phyloP scores from a whole-genome alignment of 2,797 vertebrate species.

The Thunnus albacares region DNA sequence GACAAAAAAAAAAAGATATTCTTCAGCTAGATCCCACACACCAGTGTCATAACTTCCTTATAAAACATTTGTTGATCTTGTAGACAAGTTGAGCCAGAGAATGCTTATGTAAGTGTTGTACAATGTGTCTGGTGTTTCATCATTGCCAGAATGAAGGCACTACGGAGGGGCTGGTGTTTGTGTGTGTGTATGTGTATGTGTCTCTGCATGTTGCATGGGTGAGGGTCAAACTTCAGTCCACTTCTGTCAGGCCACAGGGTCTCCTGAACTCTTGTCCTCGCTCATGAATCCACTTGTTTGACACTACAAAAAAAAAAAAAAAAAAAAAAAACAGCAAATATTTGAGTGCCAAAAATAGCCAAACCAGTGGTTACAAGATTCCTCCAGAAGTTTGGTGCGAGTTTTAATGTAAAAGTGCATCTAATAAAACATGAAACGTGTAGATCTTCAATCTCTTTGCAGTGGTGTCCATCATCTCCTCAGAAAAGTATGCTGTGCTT shows the following conservation, averaged over 20 bases:
- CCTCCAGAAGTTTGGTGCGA: background rate
- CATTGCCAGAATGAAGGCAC: slow-evolving; percentile 38
- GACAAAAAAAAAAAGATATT: background rate
- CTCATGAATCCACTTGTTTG: slow-evolving; percentile 99
- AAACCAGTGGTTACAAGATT: background rate
- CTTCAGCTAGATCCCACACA: background rate
- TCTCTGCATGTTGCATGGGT: background rate
- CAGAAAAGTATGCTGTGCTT: background rate
- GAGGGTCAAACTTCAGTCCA: slow-evolving; percentile 86
- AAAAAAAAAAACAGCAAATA: slow-evolving; percentile 30
- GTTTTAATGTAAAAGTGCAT: background rate
- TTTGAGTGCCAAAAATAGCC: background rate
- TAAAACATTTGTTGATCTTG: background rate
- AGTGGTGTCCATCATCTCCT: background rate
- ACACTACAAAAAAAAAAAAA: slow-evolving; percentile 88
- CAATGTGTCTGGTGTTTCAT: slow-evolving; percentile 2
- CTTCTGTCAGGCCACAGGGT: slow-evolving; percentile 95
- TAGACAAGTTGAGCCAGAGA: background rate
- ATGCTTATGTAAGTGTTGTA: slow-evolving; percentile 2
- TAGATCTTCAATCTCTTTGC: background rate
- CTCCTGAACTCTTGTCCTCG: slow-evolving; percentile 98
- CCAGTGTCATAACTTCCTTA: background rate
- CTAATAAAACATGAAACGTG: background rate
- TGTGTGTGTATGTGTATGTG: background rate
- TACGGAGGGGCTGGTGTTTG: background rate